These are phyloP conservation scores for Grapholita molesta DNA, from an alignment of 1,140 invertebrate species.

Conservation along the genomic window DNA sequence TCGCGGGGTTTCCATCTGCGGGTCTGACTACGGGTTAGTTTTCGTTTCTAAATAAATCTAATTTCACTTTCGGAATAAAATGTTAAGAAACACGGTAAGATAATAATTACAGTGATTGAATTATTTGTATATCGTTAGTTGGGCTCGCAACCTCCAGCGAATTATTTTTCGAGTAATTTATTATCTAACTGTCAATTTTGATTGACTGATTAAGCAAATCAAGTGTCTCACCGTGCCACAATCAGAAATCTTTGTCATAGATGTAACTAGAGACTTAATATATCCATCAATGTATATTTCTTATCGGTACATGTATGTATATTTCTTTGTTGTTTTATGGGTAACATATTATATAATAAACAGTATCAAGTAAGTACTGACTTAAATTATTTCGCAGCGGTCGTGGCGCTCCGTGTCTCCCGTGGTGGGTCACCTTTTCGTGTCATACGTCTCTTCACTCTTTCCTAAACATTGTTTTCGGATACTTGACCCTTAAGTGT, in stretches of 20 bases:
- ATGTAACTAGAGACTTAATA: slow-evolving; percentile 1
- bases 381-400: background rate
- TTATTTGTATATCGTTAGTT: background rate
- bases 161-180: slow-evolving; percentile 37
- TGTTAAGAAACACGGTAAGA: background rate
- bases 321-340: slow-evolving; percentile 20
- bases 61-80: background rate
- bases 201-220: slow-evolving; percentile 23
- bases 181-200: slow-evolving; percentile 30
- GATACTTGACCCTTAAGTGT: too few relatives aligned
- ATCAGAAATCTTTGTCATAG: slow-evolving; percentile 1
- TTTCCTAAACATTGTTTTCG: too few relatives aligned
- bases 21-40: background rate
- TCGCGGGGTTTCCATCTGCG: background rate
- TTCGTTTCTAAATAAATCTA: background rate
- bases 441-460: too few relatives aligned
- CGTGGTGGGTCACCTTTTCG: background rate
- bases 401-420: background rate
- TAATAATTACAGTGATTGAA: background rate
- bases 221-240: slow-evolving; percentile 31
- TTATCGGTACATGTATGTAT: slow-evolving; percentile 11
- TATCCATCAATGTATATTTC: slow-evolving; percentile 5
- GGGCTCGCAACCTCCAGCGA: slow-evolving; percentile 18
- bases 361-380: slow-evolving; percentile 25
- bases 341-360: slow-evolving; percentile 32